Evolutionary conservation across 1,140 invertebrate species (phyloP), one percentile per base, ranked within the genome.

Genomic region (Drosophila kurseongensis): DNA sequence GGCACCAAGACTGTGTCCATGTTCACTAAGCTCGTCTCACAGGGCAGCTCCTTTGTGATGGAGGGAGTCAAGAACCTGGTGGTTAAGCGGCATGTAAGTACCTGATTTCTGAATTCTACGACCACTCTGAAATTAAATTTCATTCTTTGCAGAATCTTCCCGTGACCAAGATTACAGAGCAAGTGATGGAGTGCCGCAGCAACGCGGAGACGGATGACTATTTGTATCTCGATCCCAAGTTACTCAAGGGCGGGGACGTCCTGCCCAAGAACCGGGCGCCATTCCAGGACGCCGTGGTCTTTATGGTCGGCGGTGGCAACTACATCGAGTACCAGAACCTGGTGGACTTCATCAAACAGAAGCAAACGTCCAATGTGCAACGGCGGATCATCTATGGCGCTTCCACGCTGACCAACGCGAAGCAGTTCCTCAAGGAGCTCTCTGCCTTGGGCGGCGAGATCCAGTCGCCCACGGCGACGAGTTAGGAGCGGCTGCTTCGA

Each of bases 301-400:
- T 99, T 93, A 94, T 99, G 54, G 97, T 99, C 32, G 99, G 99
- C 55, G 99, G 99, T 63, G 99, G 99, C 35, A 99, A 99, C 94
- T 99, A 99, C 91, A 99, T 99, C 81, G 99, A 99, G 93, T 99
- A 99, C 93, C 98, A 99, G 93, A 99, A 99, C 94, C 94, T 99
- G 40, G 95, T 97, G 36, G 98, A 99, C 92, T 99, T 98, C 92
- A 96, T 96, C 13, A 99, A 97, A 94, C 95, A 96, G 94, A 96
- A 96, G 92, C 95, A 95, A 88, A 94, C 94, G 80, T 95, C 94
- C 85, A 96, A 94, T 72, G 94, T 93, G 47, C 94, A 94, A 38
- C 97, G 97, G 92, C 95, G 96, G 90, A 96, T 99, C 50, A 96
- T 98, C 35, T 99, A 99, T 92, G 99, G 99, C 32, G 97, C 97